These are phyloP conservation scores for Aphodius granarius DNA, from an alignment of 2,888 invertebrate species.

Conservation along the genomic window DNA sequence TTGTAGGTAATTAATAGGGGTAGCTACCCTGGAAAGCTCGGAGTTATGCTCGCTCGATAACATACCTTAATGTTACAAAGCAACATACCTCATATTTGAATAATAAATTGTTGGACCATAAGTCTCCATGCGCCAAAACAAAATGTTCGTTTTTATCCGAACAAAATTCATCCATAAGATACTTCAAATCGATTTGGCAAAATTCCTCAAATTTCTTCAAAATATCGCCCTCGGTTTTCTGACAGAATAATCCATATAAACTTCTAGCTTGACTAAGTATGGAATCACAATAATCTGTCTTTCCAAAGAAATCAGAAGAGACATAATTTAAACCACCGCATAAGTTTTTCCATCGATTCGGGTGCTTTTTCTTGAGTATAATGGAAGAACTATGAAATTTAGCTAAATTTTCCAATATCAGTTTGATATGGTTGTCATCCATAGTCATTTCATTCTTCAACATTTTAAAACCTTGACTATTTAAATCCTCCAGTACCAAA, in stretches of 20 bases:
- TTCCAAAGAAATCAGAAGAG: constrained; percentile 13
- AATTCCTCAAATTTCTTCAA: constrained; percentile 3
- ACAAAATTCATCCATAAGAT: constrained; percentile 3
- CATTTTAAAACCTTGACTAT: constrained; percentile 17
- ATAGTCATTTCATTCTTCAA: constrained; percentile 10
- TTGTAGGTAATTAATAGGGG: too few species aligned
- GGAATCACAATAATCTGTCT: constrained; percentile 15
- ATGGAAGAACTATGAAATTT: constrained; percentile 18
- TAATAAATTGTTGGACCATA: constrained; percentile 22
- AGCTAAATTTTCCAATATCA: constrained; percentile 18
- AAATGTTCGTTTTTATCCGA: not conserved
- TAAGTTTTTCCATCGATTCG: not conserved
- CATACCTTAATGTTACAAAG: not conserved
- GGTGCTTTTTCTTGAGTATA: not conserved
- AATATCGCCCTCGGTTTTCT: not conserved
- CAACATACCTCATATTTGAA: constrained; percentile 19
- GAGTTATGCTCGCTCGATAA: too few species aligned
- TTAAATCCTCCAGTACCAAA: constrained; percentile 35
- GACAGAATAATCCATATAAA: constrained; percentile 4
- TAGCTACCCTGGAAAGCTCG: too few species aligned
- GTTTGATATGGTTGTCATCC: constrained; percentile 12
- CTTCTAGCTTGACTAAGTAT: constrained; percentile 8
- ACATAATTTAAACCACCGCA: not conserved
- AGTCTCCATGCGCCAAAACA: constrained; percentile 18
- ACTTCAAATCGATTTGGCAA: constrained; percentile 9